phyloP scores from a whole-genome alignment of 2,797 vertebrate species.

The Acrocephalus scirpaceus region DNA sequence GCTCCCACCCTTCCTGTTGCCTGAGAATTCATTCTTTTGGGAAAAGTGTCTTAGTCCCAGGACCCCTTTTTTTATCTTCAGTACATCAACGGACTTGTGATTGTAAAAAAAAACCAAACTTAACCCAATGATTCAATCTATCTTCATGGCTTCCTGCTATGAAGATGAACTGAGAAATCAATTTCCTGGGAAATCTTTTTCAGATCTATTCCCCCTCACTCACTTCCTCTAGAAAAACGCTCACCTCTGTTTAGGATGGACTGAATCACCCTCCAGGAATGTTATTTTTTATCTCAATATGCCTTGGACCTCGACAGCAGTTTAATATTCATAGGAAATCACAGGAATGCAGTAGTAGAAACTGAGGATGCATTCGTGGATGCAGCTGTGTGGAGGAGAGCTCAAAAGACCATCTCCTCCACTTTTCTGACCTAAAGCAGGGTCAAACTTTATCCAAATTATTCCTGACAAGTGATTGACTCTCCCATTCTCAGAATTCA shows the following conservation, averaged over 20 bases:
- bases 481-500: background rate
- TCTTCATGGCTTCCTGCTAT: background rate
- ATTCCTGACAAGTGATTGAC: slow-evolving; percentile 3
- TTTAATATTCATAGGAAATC: slow-evolving; percentile 59
- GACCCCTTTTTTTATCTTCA: background rate
- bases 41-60: background rate
- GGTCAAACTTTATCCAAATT: background rate
- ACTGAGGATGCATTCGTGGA: background rate
- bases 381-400: background rate
- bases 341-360: background rate
- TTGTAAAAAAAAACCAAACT: background rate
- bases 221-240: background rate
- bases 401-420: background rate
- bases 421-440: background rate
- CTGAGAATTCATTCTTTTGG: background rate
- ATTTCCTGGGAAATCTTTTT: slow-evolving; percentile 5
- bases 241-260: background rate
- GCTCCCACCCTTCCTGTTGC: background rate
- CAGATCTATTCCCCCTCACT: background rate
- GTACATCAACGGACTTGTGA: background rate
- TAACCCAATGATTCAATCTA: background rate
- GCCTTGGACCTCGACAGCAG: background rate
- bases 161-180: slow-evolving; percentile 33
- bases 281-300: background rate
- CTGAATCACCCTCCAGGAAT: background rate